Evolutionary conservation across 2,888 invertebrate genomes (phyloP).

Genomic region (Hirtodrosophila cameraria): DNA sequence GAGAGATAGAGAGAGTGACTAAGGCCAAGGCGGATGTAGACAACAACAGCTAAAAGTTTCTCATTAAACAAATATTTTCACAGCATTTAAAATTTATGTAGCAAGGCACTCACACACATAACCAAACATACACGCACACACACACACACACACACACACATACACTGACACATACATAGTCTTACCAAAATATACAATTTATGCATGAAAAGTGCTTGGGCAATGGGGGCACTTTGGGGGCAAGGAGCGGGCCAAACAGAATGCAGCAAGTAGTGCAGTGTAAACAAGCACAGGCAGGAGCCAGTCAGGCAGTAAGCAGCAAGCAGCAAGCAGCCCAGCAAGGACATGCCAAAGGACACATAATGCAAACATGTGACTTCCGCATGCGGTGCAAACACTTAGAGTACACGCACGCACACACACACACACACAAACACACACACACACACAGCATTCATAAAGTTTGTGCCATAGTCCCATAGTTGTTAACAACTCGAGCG

Average conservation of each 20-base stretch:
- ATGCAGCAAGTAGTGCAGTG: constrained; percentile 70
- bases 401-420: constrained; percentile 41
- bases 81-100: constrained; percentile 78
- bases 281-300: constrained; percentile 57
- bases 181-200: constrained; percentile 65
- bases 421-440: constrained; percentile 10
- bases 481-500: constrained; percentile 80
- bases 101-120: constrained; percentile 30
- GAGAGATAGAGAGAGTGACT: not conserved
- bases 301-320: constrained; percentile 33
- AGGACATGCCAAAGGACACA: constrained; percentile 81
- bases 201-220: constrained; percentile 47
- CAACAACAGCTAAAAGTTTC: constrained; percentile 75
- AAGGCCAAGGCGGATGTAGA: constrained; percentile 30
- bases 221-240: not conserved
- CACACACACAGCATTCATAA: constrained; percentile 67
- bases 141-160: constrained; percentile 20
- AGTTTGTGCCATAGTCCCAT: constrained; percentile 75
- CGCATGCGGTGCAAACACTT: constrained; percentile 81
- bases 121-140: not conserved
- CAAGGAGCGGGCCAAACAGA: constrained; percentile 4
- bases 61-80: constrained; percentile 81
- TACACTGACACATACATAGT: constrained; percentile 4
- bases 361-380: constrained; percentile 80
- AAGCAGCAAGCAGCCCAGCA: constrained; percentile 44